Conservation (phyloP, 2,797 vertebrate species). For the Thunnus albacares region DNA sequence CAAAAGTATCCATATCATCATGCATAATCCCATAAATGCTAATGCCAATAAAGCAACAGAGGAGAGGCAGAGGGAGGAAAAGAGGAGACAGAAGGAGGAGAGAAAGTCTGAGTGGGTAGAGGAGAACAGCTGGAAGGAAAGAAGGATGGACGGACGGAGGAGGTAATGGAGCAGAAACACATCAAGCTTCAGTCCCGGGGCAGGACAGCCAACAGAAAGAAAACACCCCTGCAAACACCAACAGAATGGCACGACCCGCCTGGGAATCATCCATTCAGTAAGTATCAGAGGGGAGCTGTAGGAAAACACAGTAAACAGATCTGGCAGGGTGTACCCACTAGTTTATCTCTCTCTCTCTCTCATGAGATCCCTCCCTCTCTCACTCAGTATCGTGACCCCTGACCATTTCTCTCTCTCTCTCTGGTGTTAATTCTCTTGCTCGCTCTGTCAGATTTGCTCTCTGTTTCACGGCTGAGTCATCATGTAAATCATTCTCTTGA, state of each 20-base stretch:
- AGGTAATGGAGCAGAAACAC: slow-evolving; percentile 75
- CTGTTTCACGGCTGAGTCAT: slow-evolving; percentile 57
- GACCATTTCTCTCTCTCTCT: slow-evolving; percentile 35
- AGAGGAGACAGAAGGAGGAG: slow-evolving; percentile 11
- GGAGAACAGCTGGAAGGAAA: slow-evolving; percentile 61
- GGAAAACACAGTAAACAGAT: slow-evolving; percentile 27
- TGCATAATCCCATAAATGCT: slow-evolving; percentile 15
- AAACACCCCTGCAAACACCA: slow-evolving; percentile 44
- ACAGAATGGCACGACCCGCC: slow-evolving; percentile 46
- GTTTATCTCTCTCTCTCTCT: slow-evolving; percentile 16
- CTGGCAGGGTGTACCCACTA: slow-evolving; percentile 28
- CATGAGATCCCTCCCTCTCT: slow-evolving; percentile 5
- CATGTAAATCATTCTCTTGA: slow-evolving; percentile 48
- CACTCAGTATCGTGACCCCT: slow-evolving; percentile 24
- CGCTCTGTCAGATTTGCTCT: slow-evolving; percentile 45
- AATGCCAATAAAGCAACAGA: slow-evolving; percentile 19
- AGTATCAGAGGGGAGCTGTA: slow-evolving; percentile 32
- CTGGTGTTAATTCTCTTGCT: slow-evolving; percentile 39
- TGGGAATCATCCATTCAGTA: slow-evolving; percentile 55
- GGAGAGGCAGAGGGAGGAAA: slow-evolving; percentile 2
- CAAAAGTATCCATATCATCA: slow-evolving; percentile 24
- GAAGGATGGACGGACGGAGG: slow-evolving; percentile 30
- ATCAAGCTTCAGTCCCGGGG: slow-evolving; percentile 54
- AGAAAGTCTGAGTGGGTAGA: slow-evolving; percentile 29
- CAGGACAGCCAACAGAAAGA: slow-evolving; percentile 38